Conservation (phyloP, 2,113 vertebrate species). For the Syrmaticus mikado region DNA sequence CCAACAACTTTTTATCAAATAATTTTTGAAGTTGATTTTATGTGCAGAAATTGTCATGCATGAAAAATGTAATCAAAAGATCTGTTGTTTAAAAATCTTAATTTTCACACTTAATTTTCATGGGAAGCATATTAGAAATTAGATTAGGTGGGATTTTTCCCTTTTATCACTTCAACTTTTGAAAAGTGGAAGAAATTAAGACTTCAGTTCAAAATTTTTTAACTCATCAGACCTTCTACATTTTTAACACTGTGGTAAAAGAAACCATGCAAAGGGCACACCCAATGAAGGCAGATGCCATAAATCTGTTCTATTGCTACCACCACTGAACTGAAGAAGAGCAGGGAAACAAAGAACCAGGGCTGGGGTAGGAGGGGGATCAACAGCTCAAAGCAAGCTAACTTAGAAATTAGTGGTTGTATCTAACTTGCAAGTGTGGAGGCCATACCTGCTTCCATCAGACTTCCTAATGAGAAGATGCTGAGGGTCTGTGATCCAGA, state of each 20-base stretch:
- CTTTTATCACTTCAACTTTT: not conserved
- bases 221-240: not conserved
- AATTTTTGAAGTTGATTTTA: not conserved
- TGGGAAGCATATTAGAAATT: not conserved
- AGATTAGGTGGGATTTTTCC: fast-evolving
- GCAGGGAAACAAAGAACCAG: not conserved
- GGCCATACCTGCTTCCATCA: not conserved
- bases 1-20: not conserved
- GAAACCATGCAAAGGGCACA: not conserved
- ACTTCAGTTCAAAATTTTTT: not conserved
- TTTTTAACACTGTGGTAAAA: not conserved
- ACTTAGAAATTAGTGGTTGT: not conserved
- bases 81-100: not conserved
- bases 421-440: not conserved
- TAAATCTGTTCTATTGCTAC: not conserved
- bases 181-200: not conserved
- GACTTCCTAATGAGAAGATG: not conserved
- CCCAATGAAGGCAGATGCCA: not conserved
- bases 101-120: not conserved
- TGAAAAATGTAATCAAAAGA: not conserved
- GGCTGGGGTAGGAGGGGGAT: not conserved
- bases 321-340: not conserved
- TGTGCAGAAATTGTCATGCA: not conserved
- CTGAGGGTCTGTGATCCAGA: not conserved
- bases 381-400: not conserved